Evolutionary conservation across 2,113 vertebrate species (phyloP).

Genomic region (Melierax canorus): DNA sequence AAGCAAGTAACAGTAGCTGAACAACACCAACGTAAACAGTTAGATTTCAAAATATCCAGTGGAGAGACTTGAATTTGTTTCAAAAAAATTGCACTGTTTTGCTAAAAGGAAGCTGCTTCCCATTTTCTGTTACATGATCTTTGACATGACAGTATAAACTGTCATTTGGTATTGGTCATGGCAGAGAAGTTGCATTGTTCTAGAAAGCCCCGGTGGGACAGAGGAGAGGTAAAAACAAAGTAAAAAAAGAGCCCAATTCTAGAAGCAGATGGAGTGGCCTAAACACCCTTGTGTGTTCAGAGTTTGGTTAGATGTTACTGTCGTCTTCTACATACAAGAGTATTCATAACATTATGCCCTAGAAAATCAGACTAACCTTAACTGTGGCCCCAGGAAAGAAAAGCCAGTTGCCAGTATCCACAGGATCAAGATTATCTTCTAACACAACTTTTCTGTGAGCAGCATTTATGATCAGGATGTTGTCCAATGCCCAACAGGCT

Average conservation of each 20-base stretch:
- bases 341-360: neutral
- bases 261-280: neutral
- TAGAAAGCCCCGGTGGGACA: neutral
- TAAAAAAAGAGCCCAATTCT: neutral
- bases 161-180: neutral
- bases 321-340: neutral
- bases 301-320: neutral
- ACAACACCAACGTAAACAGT: neutral
- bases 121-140: constrained; percentile 11
- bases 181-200: neutral
- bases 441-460: constrained; percentile 86
- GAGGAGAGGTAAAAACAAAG: neutral
- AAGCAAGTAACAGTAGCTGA: neutral
- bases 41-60: neutral
- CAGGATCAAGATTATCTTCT: constrained; percentile 92
- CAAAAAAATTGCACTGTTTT: neutral
- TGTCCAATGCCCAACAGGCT: constrained; percentile 96
- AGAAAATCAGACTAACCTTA: constrained; percentile 81
- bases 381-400: constrained; percentile 97
- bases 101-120: neutral
- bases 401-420: constrained; percentile 96
- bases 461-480: constrained; percentile 89
- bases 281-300: neutral
- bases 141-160: neutral
- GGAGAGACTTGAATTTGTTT: neutral